phyloP scores from a whole-genome alignment of 2,113 vertebrate genomes.

The Glaucidium brasilianum region DNA sequence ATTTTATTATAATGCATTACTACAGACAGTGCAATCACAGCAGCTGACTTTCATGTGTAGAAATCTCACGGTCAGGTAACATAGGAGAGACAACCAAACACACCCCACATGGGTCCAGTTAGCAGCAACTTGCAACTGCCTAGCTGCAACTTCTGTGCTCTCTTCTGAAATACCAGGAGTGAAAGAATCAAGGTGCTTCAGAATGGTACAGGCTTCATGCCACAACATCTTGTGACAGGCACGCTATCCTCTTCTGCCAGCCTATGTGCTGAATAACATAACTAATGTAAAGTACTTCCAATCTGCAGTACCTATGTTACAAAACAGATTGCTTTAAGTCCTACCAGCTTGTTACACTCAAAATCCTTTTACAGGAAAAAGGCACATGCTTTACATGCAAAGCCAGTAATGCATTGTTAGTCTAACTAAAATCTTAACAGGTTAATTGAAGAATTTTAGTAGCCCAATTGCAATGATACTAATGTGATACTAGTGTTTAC shows the following conservation, averaged over 20 bases:
- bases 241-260: background rate
- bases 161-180: background rate
- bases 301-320: background rate
- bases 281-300: background rate
- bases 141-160: background rate
- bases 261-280: background rate
- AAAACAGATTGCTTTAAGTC: background rate
- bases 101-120: background rate
- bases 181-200: background rate
- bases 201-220: background rate
- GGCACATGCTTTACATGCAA: background rate
- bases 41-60: background rate
- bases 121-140: background rate
- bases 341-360: background rate
- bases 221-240: background rate
- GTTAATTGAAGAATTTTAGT: background rate
- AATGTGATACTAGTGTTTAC: background rate
- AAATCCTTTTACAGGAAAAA: background rate
- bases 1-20: background rate
- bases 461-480: background rate
- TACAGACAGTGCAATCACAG: background rate
- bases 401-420: background rate
- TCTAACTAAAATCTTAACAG: background rate
- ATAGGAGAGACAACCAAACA: background rate
- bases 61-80: background rate